These are phyloP conservation scores for Fregata magnificens DNA, from an alignment of 2,113 vertebrate species.

Conservation along the genomic window DNA sequence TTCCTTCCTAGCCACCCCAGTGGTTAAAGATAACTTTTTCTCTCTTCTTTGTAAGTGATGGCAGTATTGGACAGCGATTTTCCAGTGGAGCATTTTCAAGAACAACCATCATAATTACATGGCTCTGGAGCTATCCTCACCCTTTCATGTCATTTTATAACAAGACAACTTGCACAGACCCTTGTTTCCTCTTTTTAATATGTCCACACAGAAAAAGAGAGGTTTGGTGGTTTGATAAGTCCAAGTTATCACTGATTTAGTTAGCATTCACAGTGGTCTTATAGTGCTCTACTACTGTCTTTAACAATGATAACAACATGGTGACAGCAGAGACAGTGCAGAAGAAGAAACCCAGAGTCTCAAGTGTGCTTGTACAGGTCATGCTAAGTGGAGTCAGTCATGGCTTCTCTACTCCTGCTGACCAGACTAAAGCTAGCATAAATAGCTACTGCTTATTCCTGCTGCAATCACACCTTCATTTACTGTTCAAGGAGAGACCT, in stretches of 20 bases:
- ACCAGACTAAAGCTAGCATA: not conserved
- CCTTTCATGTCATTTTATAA: not conserved
- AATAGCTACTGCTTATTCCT: not conserved
- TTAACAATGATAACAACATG: not conserved
- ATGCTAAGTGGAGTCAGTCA: not conserved
- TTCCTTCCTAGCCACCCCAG: not conserved
- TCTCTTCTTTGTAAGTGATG: not conserved
- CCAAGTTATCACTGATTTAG: not conserved
- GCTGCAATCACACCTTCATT: not conserved
- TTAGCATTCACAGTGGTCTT: not conserved
- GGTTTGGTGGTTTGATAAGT: not conserved
- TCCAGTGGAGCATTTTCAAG: not conserved
- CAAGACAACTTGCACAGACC: not conserved
- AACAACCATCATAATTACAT: not conserved
- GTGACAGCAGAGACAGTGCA: not conserved
- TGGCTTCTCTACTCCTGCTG: not conserved
- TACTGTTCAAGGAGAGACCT: not conserved
- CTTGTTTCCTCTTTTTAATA: not conserved
- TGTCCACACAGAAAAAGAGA: not conserved
- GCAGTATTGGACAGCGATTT: not conserved
- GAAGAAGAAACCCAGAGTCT: not conserved
- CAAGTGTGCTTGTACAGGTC: not conserved
- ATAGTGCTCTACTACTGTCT: not conserved
- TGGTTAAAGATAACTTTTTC: not conserved
- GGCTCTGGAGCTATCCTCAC: not conserved